phyloP scores from a whole-genome alignment of 2,113 vertebrate species.

The Ceuthmochares aereus region DNA sequence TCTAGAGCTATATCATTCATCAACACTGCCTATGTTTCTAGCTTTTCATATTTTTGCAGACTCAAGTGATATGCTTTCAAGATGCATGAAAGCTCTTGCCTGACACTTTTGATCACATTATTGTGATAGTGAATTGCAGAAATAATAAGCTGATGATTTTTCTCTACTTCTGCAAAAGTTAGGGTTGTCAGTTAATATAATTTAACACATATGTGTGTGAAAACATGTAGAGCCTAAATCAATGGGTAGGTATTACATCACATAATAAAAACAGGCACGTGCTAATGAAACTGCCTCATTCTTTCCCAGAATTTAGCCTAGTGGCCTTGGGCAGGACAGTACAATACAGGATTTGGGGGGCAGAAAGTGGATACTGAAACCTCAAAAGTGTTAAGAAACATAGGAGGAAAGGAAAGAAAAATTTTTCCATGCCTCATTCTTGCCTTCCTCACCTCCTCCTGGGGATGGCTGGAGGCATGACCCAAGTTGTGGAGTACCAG shows the following conservation, averaged over 20 bases:
- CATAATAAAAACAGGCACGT: not conserved
- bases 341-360: accelerated
- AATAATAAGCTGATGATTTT: not conserved
- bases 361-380: not conserved
- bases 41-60: not conserved
- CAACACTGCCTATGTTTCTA: not conserved
- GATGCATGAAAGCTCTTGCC: not conserved
- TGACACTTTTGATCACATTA: not conserved
- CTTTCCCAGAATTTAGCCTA: not conserved
- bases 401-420: not conserved
- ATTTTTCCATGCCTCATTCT: not conserved
- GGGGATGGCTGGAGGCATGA: not conserved
- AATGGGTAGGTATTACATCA: not conserved
- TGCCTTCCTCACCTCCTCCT: not conserved
- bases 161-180: not conserved
- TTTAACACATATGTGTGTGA: too few species aligned
- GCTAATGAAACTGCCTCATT: not conserved
- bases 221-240: not conserved
- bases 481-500: not conserved
- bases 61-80: not conserved
- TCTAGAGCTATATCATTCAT: not conserved
- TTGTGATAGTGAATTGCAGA: not conserved
- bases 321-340: not conserved
- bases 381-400: not conserved
- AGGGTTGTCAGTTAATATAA: not conserved